Base-by-base conservation (phyloP, 2,113 vertebrate genomes). In the Carollia perspicillata region DNA sequence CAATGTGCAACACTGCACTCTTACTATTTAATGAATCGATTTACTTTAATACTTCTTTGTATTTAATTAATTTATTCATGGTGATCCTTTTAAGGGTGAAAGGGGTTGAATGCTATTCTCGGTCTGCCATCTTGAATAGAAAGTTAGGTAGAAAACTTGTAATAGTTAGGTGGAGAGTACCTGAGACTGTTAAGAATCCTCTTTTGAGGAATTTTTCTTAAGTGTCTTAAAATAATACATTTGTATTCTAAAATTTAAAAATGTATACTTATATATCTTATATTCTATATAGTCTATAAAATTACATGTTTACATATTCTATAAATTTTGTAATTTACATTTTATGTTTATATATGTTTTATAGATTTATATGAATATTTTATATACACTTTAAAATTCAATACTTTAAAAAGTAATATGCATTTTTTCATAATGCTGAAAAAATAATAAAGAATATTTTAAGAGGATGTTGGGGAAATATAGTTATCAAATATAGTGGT, bases 201-300 rank as follows among this genome's bases (percentile, higher is more conserved):
- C 35, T 84, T 92, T 69, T 37, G n/a, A 79, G 18, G 13, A 2
- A 63, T 20, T 78, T 90, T 84, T 44, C 40, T 75, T 22, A 90
- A 91, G 23, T 84, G 20, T 8, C 40, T 90, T 77, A 69, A 88
- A 87, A 84, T 58, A 68, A 77, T 79, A 47, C 6, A 69, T 49
- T 84, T 77, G n/a, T 58, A 95, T 84, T 44, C 35, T 78, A 89
- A 81, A 96, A 65, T 71, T 74, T 91, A 44, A 92, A 90, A 84
- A 40, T n/a, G 42, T 80, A 47, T 77, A 42, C 89, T 78, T 83
- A 78, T 65, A 23, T 51, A 30, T 60, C 68, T 10, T 40, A 74
- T 63, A 55, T 40, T 71, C n/a, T 51, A n/a, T 51, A n/a, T 7
- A 47, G 0, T 69, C 14, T 68, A 42, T 77, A 83, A 53, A 80